Conservation (phyloP, 1,140 invertebrate genomes). For the Aphidius ervi region DNA sequence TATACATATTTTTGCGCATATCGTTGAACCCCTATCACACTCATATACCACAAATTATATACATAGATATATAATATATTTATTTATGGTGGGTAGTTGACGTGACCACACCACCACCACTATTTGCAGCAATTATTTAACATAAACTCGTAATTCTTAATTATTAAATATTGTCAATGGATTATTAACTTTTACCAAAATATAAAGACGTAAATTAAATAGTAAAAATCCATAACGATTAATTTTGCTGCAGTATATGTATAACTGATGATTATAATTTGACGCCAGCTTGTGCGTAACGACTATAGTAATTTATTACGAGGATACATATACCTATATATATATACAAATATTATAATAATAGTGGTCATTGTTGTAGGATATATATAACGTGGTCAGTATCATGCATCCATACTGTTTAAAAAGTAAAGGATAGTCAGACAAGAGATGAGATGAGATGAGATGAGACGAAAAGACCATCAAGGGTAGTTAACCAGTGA, state of each 20-base stretch:
- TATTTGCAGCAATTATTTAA: slow-evolving; percentile 53
- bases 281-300: slow-evolving; percentile 48
- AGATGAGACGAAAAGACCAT: slow-evolving; percentile 4
- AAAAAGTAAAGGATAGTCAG: no score
- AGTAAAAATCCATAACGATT: no score
- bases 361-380: no score
- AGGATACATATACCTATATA: no score
- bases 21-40: neutral
- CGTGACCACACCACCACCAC: slow-evolving; percentile 31
- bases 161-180: slow-evolving; percentile 28
- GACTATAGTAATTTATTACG: slow-evolving; percentile 51
- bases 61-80: neutral
- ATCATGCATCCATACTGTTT: slow-evolving; percentile 32
- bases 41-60: neutral
- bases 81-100: slow-evolving; percentile 12
- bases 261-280: slow-evolving; percentile 20
- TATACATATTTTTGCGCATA: neutral
- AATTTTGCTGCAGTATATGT: neutral
- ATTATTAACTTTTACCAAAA: neutral
- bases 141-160: slow-evolving; percentile 36
- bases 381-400: slow-evolving; percentile 36
- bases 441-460: no score
- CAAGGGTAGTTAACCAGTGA: slow-evolving; percentile 51
- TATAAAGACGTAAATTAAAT: no score
- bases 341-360: no score